Conservation (phyloP, 2,113 vertebrate genomes). For the Hepsetus odoe region DNA sequence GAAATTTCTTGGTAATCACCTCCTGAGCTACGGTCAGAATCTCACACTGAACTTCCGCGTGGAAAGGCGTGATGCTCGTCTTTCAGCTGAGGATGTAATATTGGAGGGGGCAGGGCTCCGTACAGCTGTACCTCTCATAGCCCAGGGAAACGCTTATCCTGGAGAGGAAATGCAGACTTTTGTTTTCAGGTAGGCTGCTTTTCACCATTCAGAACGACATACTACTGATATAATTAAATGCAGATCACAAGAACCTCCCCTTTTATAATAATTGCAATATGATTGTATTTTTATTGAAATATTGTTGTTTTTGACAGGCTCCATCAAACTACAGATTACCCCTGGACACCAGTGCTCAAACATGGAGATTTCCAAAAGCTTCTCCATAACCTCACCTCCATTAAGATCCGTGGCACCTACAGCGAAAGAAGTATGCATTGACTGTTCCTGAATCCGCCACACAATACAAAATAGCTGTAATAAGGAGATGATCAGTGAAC, state of each 20-base stretch:
- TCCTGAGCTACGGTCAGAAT: constrained; percentile 94
- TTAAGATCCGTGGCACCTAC: constrained; percentile 95
- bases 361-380: constrained; percentile 94
- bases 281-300: too few relatives aligned
- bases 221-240: too few relatives aligned
- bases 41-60: constrained; percentile 88
- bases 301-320: constrained; percentile 75
- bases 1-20: constrained; percentile 90
- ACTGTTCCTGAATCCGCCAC: too few relatives aligned
- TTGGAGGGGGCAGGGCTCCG: constrained; percentile 86
- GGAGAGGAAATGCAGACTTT: constrained; percentile 83
- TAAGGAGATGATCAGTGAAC: too few relatives aligned
- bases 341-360: constrained; percentile 86
- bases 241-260: too few relatives aligned
- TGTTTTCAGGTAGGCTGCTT: constrained; percentile 77
- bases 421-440: constrained; percentile 86
- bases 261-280: too few relatives aligned
- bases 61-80: constrained; percentile 86
- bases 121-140: constrained; percentile 90
- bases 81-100: constrained; percentile 93
- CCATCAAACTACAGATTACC: constrained; percentile 88
- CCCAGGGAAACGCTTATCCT: constrained; percentile 94
- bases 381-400: constrained; percentile 89
- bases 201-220: too few relatives aligned
- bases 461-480: too few relatives aligned